phyloP scores from a whole-genome alignment of 2,888 invertebrate species.

The Chymomyza fuscimana region DNA sequence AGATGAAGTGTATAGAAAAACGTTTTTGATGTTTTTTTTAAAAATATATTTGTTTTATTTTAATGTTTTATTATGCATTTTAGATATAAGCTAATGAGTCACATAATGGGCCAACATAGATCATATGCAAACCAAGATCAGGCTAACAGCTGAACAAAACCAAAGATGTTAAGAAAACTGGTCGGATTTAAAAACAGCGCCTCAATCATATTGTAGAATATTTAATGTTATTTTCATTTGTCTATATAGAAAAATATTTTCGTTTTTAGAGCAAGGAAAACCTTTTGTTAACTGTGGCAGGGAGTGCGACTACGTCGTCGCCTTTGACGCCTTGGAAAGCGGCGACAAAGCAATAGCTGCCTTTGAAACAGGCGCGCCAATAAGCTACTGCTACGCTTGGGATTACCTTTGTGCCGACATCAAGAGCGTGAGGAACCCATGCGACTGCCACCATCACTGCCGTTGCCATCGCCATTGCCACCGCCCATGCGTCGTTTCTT shows the following conservation, averaged over 20 bases:
- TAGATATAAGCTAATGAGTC: conserved; percentile 43
- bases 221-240: conserved; percentile 33
- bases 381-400: conserved; percentile 36
- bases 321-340: conserved; percentile 22
- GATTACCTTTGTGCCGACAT: conserved; percentile 66
- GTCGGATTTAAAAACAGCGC: conserved; percentile 12
- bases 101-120: background rate
- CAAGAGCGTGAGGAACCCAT: conserved; percentile 55
- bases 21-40: conserved; percentile 29
- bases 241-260: conserved; percentile 65
- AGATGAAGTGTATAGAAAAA: background rate
- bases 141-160: conserved; percentile 17
- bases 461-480: conserved; percentile 8
- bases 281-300: conserved; percentile 46
- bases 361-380: conserved; percentile 57
- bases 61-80: conserved; percentile 44
- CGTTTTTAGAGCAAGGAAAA: background rate
- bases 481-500: conserved; percentile 83
- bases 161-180: conserved; percentile 12
- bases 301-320: conserved; percentile 17
- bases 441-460: conserved; percentile 7
- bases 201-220: background rate
- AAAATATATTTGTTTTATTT: conserved; percentile 55
- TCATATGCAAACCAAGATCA: background rate
- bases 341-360: conserved; percentile 58